Percentiles rank a stretch among this genome's conserved stretches.
These are phyloP conservation scores for Chironomus riparius DNA, from an alignment of 2,888 invertebrate species.

Conservation along the genomic window DNA sequence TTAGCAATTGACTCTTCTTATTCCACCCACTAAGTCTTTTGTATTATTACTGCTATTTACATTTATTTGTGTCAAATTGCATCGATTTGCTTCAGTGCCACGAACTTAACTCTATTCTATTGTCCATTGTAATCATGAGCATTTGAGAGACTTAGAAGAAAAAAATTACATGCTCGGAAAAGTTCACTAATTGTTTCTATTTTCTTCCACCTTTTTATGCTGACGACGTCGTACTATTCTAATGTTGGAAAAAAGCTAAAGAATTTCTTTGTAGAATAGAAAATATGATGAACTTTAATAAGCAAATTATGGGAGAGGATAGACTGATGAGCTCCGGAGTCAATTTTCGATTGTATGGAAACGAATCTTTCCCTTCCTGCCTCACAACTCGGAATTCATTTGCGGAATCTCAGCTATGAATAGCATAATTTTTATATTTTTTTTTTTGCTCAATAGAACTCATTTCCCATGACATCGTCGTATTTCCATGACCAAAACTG, in stretches of 20 bases:
- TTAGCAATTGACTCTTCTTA: too few species aligned
- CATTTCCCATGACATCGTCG: slow-evolving; percentile 21
- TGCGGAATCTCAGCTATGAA: background rate
- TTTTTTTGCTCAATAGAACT: background rate
- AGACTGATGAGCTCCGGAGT: background rate
- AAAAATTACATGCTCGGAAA: slow-evolving; percentile 23
- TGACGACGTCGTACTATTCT: too few species aligned
- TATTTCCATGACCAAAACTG: slow-evolving; percentile 24
- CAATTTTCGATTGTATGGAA: slow-evolving; percentile 13
- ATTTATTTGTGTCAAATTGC: background rate
- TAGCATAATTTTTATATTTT: too few species aligned
- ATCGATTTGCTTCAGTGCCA: slow-evolving; percentile 17
- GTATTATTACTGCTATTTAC: too few species aligned
- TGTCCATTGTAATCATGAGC: slow-evolving; percentile 10
- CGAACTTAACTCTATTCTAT: background rate
- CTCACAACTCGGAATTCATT: background rate
- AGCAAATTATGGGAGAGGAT: too few species aligned
- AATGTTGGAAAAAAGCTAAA: too few species aligned
- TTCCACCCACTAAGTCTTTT: too few species aligned
- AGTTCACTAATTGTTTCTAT: slow-evolving; percentile 12
- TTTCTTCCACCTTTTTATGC: too few species aligned
- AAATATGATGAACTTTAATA: too few species aligned
- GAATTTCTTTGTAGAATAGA: too few species aligned
- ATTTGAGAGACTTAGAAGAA: background rate
- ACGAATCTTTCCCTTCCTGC: background rate